Percentiles rank a stretch among this genome's conserved stretches.
These are phyloP conservation scores for Butastur rufipennis DNA, from an alignment of 2,113 vertebrate genomes.

Conservation along the genomic window DNA sequence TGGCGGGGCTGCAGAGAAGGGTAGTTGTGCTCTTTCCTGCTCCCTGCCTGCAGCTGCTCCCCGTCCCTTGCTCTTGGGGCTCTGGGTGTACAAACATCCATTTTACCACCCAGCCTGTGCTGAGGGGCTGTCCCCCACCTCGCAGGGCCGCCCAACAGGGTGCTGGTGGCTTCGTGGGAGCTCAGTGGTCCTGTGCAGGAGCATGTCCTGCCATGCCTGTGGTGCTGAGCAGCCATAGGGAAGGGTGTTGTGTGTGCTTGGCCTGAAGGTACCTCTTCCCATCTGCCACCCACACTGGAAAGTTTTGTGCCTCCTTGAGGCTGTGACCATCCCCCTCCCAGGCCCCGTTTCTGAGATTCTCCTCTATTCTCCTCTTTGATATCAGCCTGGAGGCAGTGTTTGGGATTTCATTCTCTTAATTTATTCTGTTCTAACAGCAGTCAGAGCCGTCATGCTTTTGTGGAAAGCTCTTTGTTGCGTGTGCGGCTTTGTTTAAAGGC, in stretches of 20 bases:
- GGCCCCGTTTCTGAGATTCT: fast-evolving
- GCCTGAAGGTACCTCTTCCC: background rate
- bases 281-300: too few species aligned
- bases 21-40: background rate
- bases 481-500: background rate
- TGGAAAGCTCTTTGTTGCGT: background rate
- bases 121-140: background rate
- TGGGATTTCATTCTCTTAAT: background rate
- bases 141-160: background rate
- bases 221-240: too few species aligned
- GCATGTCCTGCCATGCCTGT: fast-evolving
- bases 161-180: background rate
- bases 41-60: too few species aligned
- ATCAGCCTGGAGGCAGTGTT: background rate
- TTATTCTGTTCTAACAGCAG: background rate
- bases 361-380: background rate
- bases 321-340: background rate
- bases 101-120: fast-evolving
- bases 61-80: background rate
- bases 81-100: background rate
- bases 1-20: background rate
- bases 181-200: fast-evolving
- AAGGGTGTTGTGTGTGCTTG: too few species aligned
- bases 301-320: background rate
- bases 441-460: background rate